Evolutionary conservation across 2,113 vertebrate genomes (phyloP), one percentile per base, ranked within the genome.

Genomic region (Thymallus thymallus): DNA sequence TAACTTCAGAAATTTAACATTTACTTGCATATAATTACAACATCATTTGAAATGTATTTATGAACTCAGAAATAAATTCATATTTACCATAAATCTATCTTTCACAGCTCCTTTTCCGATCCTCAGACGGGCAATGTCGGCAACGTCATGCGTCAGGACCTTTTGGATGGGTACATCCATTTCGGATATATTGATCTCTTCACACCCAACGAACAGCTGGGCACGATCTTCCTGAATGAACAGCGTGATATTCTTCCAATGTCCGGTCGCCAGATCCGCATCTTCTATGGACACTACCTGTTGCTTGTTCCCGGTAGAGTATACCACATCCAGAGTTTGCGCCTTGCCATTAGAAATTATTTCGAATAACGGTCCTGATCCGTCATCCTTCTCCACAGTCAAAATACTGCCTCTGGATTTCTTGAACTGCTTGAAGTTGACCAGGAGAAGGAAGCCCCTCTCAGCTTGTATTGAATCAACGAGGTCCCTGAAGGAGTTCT

Each of bases 241-340:
- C 77, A 99, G 93, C 2, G 95, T 98, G 92, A 99, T 94, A 82
- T 96, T 98, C 92, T 93, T 96, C 98, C 98, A 99, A 2, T 95
- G 94, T 64, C 95, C 95, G 0, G 91, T 95, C 62, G 96, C 96
- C 83, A 99, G 85, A 26, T 92, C 83, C 0, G 93, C 94, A 20
- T 98, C 96, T 62, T 97, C 96, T 24, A 99, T 94, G 0, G 96
- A 97, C 77, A 96, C 93, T 48, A 97, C 68, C 0, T 95, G 94
- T 76, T 95, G 95, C 73, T 95, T 95, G 75, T 90, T 90, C 23
- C 85, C 88, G 61, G 88, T 94, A 6, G 94, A 91, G 79, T 95
- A 94, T 81, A 95, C 94, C 85, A 99, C 80, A 76, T 99, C 97
- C 87, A 99, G 86, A 14, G 95, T 96, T 86, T 96, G 95, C 0